These are phyloP conservation scores for Galbula dea DNA, from an alignment of 2,113 vertebrate genomes.

Conservation along the genomic window DNA sequence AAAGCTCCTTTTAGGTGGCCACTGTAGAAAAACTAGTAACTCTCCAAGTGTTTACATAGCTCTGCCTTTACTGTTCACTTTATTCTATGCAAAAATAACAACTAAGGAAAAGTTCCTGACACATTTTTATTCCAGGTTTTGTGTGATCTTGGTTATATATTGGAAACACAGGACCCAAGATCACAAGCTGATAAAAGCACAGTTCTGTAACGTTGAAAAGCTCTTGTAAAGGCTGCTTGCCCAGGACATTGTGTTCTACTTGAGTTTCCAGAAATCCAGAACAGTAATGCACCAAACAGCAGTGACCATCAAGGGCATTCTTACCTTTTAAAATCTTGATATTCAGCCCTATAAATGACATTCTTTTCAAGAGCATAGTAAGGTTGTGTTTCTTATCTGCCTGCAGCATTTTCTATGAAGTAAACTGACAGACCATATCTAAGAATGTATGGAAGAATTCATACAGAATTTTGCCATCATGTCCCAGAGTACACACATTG, in stretches of 20 bases:
- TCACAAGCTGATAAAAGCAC: neutral
- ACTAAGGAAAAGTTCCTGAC: neutral
- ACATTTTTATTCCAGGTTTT: neutral
- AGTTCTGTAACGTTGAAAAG: neutral
- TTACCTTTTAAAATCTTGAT: neutral
- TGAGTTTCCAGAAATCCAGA: neutral
- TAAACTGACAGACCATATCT: neutral
- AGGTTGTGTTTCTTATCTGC: neutral
- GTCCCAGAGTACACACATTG: neutral
- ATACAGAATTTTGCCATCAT: neutral
- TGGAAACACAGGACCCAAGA: neutral
- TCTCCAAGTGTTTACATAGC: neutral
- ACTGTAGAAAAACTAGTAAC: neutral
- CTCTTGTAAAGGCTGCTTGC: neutral
- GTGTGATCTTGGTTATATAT: neutral
- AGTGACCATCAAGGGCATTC: neutral
- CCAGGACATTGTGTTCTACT: neutral
- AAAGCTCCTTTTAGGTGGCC: neutral
- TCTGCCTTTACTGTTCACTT: neutral
- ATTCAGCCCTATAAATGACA: neutral
- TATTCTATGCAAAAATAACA: neutral
- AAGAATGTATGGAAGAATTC: neutral
- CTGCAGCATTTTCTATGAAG: neutral
- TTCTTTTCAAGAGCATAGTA: neutral
- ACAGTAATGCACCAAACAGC: neutral